These are phyloP conservation scores for Macquaria ambigua DNA, from an alignment of 2,113 vertebrate species.

Conservation along the genomic window DNA sequence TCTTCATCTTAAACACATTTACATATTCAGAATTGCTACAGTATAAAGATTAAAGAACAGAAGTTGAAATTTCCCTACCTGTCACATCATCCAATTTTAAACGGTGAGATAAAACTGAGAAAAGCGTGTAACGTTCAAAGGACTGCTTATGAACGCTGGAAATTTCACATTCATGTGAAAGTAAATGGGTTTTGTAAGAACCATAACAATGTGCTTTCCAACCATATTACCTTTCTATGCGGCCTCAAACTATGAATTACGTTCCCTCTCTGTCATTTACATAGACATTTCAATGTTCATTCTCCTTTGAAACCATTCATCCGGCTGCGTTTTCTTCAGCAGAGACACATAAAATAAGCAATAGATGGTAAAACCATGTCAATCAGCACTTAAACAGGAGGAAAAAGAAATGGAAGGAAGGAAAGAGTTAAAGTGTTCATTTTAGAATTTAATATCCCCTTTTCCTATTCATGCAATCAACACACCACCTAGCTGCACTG, in stretches of 20 bases:
- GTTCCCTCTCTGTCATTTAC: conserved; percentile 46
- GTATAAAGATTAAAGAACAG: conserved; percentile 65
- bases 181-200: conserved; percentile 54
- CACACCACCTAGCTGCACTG: conserved; percentile 40
- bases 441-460: conserved; percentile 55
- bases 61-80: conserved; percentile 58
- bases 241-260: conserved; percentile 47
- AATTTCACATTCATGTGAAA: conserved; percentile 49
- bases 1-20: conserved; percentile 64
- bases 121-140: conserved; percentile 50
- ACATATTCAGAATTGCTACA: conserved; percentile 56
- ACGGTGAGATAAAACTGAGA: conserved; percentile 58
- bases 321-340: conserved; percentile 38
- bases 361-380: conserved; percentile 31
- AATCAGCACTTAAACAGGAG: conserved; percentile 54
- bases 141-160: conserved; percentile 46
- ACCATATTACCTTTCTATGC: conserved; percentile 43
- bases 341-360: conserved; percentile 62
- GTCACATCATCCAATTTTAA: conserved; percentile 63
- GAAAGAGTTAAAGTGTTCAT: conserved; percentile 54
- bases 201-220: conserved; percentile 55
- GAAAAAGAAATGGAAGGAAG: conserved; percentile 10
- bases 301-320: conserved; percentile 31
- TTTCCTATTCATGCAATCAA: conserved; percentile 60
- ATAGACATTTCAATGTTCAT: conserved; percentile 15